A percentile compares a stretch with the other conserved stretches of the same genome.
These are phyloP conservation scores for Microcebus ravelobensis DNA, from an alignment of 2,113 vertebrate species.

Conservation along the genomic window DNA sequence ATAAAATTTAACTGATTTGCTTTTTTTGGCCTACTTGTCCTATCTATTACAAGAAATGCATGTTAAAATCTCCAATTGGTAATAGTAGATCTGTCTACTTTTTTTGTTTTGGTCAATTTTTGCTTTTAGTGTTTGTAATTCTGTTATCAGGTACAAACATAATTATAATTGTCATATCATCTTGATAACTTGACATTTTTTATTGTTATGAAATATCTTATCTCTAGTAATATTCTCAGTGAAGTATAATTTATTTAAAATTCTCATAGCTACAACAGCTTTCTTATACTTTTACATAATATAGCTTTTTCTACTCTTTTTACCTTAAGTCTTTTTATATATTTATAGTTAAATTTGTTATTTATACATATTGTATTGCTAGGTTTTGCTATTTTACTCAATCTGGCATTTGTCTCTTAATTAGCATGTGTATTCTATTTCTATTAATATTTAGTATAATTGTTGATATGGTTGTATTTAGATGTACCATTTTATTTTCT, in stretches of 20 bases:
- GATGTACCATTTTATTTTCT: background rate
- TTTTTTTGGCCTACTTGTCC: background rate
- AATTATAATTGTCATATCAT: background rate
- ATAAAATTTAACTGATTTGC: background rate
- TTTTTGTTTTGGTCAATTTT: background rate
- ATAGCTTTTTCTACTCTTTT: background rate
- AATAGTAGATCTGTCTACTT: background rate
- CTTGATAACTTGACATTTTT: background rate
- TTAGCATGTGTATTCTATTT: background rate
- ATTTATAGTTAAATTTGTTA: background rate
- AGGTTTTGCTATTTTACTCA: background rate
- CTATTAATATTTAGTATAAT: background rate
- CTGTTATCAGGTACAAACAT: background rate
- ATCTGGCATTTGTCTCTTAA: background rate
- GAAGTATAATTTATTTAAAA: background rate
- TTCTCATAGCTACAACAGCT: background rate
- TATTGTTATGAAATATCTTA: background rate
- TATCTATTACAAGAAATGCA: background rate
- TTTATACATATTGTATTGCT: background rate
- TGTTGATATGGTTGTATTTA: background rate
- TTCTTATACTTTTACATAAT: background rate
- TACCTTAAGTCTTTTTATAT: background rate
- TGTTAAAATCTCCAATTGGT: background rate
- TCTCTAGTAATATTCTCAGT: background rate
- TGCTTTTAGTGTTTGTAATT: background rate